Base-by-base conservation (phyloP, 1,140 invertebrate genomes). In the Trachelipus rathkii region DNA sequence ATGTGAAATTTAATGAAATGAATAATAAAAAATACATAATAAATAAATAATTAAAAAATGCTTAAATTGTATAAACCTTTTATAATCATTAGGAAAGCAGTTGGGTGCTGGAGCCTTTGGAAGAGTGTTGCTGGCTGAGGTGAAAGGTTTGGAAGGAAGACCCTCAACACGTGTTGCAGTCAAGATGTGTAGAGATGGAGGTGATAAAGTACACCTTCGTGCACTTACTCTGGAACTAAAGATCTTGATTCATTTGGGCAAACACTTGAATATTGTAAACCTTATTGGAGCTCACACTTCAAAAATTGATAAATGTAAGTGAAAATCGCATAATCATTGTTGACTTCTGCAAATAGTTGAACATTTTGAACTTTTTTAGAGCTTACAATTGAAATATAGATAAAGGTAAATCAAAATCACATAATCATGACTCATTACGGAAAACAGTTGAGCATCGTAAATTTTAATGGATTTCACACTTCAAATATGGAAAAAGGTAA, bases 21-120 rank as follows among this genome's bases (percentile, higher is more conserved):
- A n/a, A n/a, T n/a, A n/a, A n/a, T n/a, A n/a, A n/a, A n/a, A n/a
- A n/a, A n/a, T n/a, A n/a, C n/a, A n/a, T n/a, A n/a, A n/a, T n/a
- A n/a, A n/a, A n/a, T n/a, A n/a, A n/a, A n/a, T n/a, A n/a, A n/a
- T n/a, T n/a, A n/a, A n/a, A n/a, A n/a, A n/a, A n/a, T n/a, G 11
- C 11, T 11, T n/a, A 11, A 11, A 60, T 66, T 3, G 21, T 23
- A 66, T n/a, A 66, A n/a, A 66, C n/a, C n/a, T 5, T n/a, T 66
- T 23, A 5, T 15, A 13, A 44, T 43, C 71, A 19, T 85, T 96
- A 83, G 95, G 95, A 91, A 87, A 85, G 82, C 81, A 93, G 91
- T 86, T 98, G 24, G 95, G 95, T 19, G 91, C 92, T 50, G 95
- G 95, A 68, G 95, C 94, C 6, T 98, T 96, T 85, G 95, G 95